Percentiles rank a stretch among this genome's conserved stretches.
These are phyloP conservation scores for Phalacrocorax pelagicus DNA, from an alignment of 2,113 vertebrate genomes.

Conservation along the genomic window DNA sequence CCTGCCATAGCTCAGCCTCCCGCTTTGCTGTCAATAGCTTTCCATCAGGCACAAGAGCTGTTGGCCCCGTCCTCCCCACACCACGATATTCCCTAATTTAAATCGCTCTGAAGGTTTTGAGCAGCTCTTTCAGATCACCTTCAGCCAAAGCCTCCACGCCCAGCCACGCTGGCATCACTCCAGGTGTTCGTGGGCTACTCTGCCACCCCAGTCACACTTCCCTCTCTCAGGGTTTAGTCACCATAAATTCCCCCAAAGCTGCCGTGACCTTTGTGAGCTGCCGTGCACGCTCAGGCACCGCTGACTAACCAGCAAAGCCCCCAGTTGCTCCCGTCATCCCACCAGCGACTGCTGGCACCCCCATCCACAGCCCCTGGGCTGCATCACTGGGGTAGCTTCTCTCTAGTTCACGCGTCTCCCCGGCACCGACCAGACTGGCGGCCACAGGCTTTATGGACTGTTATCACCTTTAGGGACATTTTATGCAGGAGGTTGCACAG, in stretches of 20 bases:
- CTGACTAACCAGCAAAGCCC: not conserved
- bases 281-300: fast-evolving
- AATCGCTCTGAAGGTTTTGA: not conserved
- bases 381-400: not conserved
- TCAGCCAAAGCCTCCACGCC: not conserved
- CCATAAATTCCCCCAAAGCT: not conserved
- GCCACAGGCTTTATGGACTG: not conserved
- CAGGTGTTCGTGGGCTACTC: not conserved
- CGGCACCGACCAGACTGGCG: not conserved
- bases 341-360: not conserved
- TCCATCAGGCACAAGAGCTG: not conserved
- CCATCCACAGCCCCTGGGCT: fast-evolving
- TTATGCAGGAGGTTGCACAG: not conserved
- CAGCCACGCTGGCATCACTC: fast-evolving
- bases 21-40: not conserved
- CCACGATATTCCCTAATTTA: not conserved
- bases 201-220: not conserved
- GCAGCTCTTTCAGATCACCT: not conserved
- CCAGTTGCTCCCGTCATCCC: not conserved
- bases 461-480: not conserved
- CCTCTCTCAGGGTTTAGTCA: not conserved
- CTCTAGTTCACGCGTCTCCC: not conserved
- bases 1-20: not conserved
- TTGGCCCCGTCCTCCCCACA: not conserved
- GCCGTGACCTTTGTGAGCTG: not conserved